These are phyloP conservation scores for Aurelia aurita complex sp. Pacific DNA, from an alignment of 30 jellyfish, hydroid and myxozoan genomes.

Conservation along the genomic window DNA sequence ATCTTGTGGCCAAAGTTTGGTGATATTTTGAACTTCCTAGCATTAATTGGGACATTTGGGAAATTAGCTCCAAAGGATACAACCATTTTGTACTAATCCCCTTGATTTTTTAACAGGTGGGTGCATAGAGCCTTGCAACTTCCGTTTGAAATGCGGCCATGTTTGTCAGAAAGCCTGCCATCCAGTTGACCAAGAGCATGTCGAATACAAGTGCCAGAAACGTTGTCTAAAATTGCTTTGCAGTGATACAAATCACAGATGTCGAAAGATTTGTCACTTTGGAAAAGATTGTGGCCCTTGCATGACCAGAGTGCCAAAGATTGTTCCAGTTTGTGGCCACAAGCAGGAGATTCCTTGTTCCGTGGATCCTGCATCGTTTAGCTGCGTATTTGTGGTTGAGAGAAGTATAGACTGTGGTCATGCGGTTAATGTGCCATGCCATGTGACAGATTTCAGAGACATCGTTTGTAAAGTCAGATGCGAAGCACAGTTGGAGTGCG, in stretches of 20 bases:
- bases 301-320: constrained; percentile 49
- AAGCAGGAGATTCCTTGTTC: constrained; percentile 54
- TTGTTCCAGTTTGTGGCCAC: constrained; percentile 62
- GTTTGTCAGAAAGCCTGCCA: constrained; percentile 74
- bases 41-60: too few relatives aligned
- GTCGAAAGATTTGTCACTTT: constrained; percentile 44
- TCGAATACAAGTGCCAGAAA: constrained; percentile 45
- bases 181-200: constrained; percentile 75
- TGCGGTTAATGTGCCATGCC: background rate
- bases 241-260: constrained; percentile 33
- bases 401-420: constrained; percentile 43
- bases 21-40: too few relatives aligned
- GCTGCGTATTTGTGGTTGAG: background rate
- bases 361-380: constrained; percentile 16
- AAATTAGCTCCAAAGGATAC: too few relatives aligned
- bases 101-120: constrained; percentile 31
- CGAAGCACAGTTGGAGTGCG: constrained; percentile 56
- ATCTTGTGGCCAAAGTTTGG: too few relatives aligned
- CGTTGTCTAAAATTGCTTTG: constrained; percentile 49
- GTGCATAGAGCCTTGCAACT: constrained; percentile 63
- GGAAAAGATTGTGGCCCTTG: constrained; percentile 78
- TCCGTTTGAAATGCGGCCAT: constrained; percentile 72
- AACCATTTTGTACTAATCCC: too few relatives aligned
- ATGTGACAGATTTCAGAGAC: background rate
- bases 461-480: constrained; percentile 42